These are phyloP conservation scores for Drosophila paranaensis DNA, from an alignment of 2,888 invertebrate genomes.

Conservation along the genomic window DNA sequence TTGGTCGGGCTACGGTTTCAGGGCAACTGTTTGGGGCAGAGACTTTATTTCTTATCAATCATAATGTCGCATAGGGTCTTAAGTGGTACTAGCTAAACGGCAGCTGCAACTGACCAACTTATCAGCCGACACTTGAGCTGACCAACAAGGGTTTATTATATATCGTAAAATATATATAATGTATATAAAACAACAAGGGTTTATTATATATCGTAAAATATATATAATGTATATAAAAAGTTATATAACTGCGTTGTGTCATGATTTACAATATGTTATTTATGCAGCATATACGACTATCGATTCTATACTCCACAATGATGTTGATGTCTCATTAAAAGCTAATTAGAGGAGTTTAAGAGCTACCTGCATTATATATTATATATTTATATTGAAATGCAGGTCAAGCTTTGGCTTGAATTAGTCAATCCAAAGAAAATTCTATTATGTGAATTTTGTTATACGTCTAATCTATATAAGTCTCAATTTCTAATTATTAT, in stretches of 20 bases:
- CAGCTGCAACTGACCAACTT: constrained; percentile 22
- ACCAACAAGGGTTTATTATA: constrained; percentile 21
- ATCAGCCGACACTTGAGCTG: constrained; percentile 47
- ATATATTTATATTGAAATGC: not conserved
- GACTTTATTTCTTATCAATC: constrained; percentile 36
- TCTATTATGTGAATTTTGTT: too few relatives aligned
- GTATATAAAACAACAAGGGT: constrained; percentile 25
- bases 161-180: constrained; percentile 9
- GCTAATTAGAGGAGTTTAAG: not conserved
- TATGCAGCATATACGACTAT: constrained; percentile 24
- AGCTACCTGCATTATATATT: not conserved
- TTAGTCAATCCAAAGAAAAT: not conserved
- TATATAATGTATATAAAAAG: constrained; percentile 1
- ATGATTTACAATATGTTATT: constrained; percentile 27
- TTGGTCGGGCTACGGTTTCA: constrained; percentile 21
- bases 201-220: constrained; percentile 8
- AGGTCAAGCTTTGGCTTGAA: not conserved
- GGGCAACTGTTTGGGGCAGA: constrained; percentile 32
- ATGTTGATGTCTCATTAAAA: not conserved
- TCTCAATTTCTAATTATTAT: not conserved
- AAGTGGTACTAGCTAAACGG: constrained; percentile 27
- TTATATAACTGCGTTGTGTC: constrained; percentile 17
- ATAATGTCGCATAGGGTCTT: constrained; percentile 26
- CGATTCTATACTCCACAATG: not conserved
- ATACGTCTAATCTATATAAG: not conserved